Evolutionary conservation across 2,113 vertebrate genomes (phyloP), one percentile per base, ranked within the genome.

Genomic region (Bos javanicus): DNA sequence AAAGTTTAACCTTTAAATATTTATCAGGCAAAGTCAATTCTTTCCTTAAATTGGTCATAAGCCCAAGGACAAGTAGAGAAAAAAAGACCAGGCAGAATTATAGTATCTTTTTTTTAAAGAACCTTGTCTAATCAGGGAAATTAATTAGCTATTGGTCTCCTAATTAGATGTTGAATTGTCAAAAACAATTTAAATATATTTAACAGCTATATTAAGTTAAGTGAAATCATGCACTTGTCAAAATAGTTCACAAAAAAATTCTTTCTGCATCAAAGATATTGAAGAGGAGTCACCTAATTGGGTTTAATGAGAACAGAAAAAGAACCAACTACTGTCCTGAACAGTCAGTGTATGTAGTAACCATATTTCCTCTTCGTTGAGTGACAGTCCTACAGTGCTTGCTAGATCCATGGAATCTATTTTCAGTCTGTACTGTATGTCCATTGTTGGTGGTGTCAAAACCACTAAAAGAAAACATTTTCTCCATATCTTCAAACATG

Each of bases 331-430:
- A 99, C 4, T 99, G 99, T 86, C 99, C 99, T 43, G 99, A 99
- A 98, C 99, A 99, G 98, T 99, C 99, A 0, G 99, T 99, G 92
- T 99, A 99, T 0, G 99, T 99, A 83, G 99, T 99, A 96, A 99
- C 99, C 99, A 99, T 99, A 98, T 99, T 99, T 95, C 99, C 99
- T 98, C 99, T 98, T 15, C 99, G 99, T 98, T 99, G 99, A 2
- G 99, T 99, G 98, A 99, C 99, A 97, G 99, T 99, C 98, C 99
- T 99, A 97, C 99, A 99, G 97, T 99, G 99, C 98, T 99, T 99
- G 71, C 98, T 99, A 36, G 99, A 99, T 74, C 99, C 98, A 13
- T 99, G 99, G 96, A 99, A 99, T 93, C 98, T 98, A 90, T 93
- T 94, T 21, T 99, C 99, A 98, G 99, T 99, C 97, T 99, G 98